These are phyloP conservation scores for Patella pellucida DNA, from an alignment of 2,888 invertebrate species.

Conservation along the genomic window DNA sequence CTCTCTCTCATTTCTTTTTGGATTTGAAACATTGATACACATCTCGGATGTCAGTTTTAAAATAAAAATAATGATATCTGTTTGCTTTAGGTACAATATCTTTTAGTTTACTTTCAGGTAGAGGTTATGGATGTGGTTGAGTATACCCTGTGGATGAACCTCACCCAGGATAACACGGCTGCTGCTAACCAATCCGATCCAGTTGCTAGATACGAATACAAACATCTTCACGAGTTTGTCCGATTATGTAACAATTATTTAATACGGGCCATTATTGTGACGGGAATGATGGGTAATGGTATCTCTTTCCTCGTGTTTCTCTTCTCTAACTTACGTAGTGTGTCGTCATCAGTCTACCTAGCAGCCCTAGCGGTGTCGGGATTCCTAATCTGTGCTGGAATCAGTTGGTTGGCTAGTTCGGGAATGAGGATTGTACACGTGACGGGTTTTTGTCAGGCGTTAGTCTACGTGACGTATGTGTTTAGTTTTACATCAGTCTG, in stretches of 20 bases:
- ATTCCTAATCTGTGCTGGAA: conserved; percentile 47
- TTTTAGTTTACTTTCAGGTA: too few species aligned
- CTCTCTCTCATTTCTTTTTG: too few species aligned
- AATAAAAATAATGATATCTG: too few species aligned
- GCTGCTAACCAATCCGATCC: too few species aligned
- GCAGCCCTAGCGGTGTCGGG: conserved; percentile 50
- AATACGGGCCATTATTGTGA: conserved; percentile 49
- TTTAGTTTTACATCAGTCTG: conserved; percentile 57
- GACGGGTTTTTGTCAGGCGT: conserved; percentile 48
- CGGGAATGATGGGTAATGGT: conserved; percentile 49
- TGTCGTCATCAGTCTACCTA: conserved; percentile 52
- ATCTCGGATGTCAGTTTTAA: too few species aligned
- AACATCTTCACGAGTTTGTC: too few species aligned
- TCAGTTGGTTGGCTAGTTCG: conserved; percentile 52
- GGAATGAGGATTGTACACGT: conserved; percentile 45
- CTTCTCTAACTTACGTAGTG: conserved; percentile 44
- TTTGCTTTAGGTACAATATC: too few species aligned
- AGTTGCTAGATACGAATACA: too few species aligned
- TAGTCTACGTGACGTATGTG: conserved; percentile 51
- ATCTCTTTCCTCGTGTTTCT: conserved; percentile 52
- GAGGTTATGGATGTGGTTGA: too few species aligned
- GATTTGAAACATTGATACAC: too few species aligned
- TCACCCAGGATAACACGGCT: too few species aligned
- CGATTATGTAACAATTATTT: conserved; percentile 34
- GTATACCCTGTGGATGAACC: too few species aligned